A percentile compares a stretch with the other conserved stretches of the same genome.
These are phyloP conservation scores for Sceliomorpha sp. DNA, from an alignment of 2,888 invertebrate genomes.

Conservation along the genomic window DNA sequence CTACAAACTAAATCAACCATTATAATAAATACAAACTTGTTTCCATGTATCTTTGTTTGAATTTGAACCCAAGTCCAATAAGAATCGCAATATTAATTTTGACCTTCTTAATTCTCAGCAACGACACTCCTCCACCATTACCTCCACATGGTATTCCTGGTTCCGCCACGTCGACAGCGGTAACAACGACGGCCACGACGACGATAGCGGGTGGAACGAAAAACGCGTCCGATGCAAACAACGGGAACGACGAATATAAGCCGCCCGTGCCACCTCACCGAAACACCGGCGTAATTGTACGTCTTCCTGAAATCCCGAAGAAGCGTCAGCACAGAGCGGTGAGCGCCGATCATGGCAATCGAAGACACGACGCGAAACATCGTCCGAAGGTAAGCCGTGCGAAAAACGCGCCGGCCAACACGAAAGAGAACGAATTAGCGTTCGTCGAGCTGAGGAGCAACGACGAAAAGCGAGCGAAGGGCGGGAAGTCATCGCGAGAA, in stretches of 20 bases:
- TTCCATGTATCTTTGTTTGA: too few species aligned
- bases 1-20: too few species aligned
- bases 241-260: constrained; percentile 85
- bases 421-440: too few species aligned
- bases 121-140: constrained; percentile 81
- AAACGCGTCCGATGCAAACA: constrained; percentile 60
- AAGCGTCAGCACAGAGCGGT: constrained; percentile 78
- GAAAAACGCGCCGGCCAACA: constrained; percentile 62
- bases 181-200: constrained; percentile 56
- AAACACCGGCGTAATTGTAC: constrained; percentile 84
- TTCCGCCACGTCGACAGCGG: constrained; percentile 60
- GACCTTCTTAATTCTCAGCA: constrained; percentile 66
- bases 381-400: constrained; percentile 60
- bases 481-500: constrained; percentile 80
- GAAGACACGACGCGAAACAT: constrained; percentile 66
- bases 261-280: constrained; percentile 95
- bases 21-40: too few species aligned
- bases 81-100: too few species aligned
- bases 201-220: too few species aligned
- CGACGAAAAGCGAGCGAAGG: constrained; percentile 67
- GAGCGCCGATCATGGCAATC: constrained; percentile 72
- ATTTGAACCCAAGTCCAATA: too few species aligned
- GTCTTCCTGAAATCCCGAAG: constrained; percentile 75
- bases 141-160: constrained; percentile 82
- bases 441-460: constrained; percentile 73